Conservation (phyloP, 2,888 invertebrate species). For the Linyphia triangularis region DNA sequence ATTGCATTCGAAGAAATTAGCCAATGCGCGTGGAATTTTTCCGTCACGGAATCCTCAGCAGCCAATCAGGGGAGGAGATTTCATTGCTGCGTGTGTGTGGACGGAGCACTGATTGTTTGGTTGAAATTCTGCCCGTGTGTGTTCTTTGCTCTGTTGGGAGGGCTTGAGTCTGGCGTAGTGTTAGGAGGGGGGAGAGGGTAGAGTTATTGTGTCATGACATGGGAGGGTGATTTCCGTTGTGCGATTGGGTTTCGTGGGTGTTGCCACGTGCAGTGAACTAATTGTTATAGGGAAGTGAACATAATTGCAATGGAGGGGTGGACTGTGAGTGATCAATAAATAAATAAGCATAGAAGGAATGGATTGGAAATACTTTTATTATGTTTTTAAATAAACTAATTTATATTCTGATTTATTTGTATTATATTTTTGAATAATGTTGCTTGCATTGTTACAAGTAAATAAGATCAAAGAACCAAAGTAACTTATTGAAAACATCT, state of each 20-base stretch:
- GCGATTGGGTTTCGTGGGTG: neutral
- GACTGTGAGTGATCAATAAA: no score
- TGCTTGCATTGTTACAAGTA: no score
- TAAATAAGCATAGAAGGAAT: no score
- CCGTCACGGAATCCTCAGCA: neutral
- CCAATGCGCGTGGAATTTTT: neutral
- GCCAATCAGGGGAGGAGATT: neutral
- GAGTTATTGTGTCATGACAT: slow-evolving; percentile 3
- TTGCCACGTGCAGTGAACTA: neutral
- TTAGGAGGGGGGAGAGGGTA: neutral
- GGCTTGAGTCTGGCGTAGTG: no score
- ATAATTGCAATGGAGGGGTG: no score
- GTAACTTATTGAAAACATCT: no score
- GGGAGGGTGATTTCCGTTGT: neutral
- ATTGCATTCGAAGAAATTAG: neutral
- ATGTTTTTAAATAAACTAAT: no score
- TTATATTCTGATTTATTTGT: no score
- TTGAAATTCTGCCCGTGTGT: neutral
- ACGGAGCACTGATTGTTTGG: neutral
- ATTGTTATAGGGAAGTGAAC: neutral
- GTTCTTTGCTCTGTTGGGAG: neutral
- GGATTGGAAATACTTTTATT: no score
- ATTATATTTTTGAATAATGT: no score
- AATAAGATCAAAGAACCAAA: no score
- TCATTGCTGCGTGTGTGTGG: neutral